Evolutionary conservation across 2,888 invertebrate species (phyloP), one percentile per base, ranked within the genome.

Genomic region (Schizaphis graminum): DNA sequence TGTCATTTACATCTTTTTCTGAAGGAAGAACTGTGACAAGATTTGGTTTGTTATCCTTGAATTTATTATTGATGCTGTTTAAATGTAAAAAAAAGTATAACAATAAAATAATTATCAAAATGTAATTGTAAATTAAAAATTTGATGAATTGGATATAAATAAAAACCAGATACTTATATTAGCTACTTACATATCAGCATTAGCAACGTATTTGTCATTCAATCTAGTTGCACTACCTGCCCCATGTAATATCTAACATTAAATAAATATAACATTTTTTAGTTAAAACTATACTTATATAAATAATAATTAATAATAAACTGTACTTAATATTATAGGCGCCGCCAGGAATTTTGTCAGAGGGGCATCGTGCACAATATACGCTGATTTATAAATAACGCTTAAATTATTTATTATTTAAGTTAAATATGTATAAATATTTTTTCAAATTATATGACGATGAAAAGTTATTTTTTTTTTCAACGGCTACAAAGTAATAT

Each of bases 11-110:
- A 49, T 85, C 44, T 91, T 94, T 90, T 87, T 94, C 94, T 49
- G 94, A 94, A 16, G 94, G 94, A 94, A 94, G 94, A 94, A 94
- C 94, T 53, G 94, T 94, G 86, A 94, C 94, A n/a, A 94, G 86
- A 91, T 67, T 94, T 28, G 94, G 94, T 67, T 90, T 91, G 41
- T 94, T 94, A 26, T 91, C 94, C 49, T 94, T 94, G 53, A 94
- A 91, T 86, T 94, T 94, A 41, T 94, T 94, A 86, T 94, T 94
- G 41, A 94, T 86, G 41, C 94, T 94, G 41, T 90, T 85, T 47
- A 16, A 93, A 57, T 0, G 10, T n/a, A 53, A 67, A 26, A 61
- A 11, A 87, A 86, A 28, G 35, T 49, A 24, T 5, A 49, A 61
- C 21, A 49, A 49, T 56, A 49, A 57, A 57, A 56, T 41, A 47